phyloP scores from a whole-genome alignment of 2,797 vertebrate genomes.

The Eupleurogrammus muticus region DNA sequence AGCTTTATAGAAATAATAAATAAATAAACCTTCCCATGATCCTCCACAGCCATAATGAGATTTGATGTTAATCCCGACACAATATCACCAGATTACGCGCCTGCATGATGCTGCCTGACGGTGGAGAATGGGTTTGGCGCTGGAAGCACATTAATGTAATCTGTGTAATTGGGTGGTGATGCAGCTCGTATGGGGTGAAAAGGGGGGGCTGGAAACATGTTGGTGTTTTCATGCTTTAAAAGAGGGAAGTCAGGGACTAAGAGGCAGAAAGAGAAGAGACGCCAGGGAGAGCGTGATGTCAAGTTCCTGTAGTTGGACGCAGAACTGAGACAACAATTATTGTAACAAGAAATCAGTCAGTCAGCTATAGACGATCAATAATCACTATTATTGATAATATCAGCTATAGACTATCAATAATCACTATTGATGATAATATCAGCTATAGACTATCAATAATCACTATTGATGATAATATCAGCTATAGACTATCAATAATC shows the following conservation, averaged over 20 bases:
- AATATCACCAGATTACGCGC: conserved; percentile 82
- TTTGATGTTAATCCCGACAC: conserved; percentile 82
- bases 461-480: too few species aligned
- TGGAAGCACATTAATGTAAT: conserved; percentile 72
- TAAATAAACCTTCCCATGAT: conserved; percentile 34
- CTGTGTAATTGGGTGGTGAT: conserved; percentile 74
- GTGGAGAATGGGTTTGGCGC: conserved; percentile 65
- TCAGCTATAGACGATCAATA: too few species aligned
- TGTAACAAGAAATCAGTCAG: too few species aligned
- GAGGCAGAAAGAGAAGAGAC: too few species aligned
- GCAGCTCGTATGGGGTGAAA: conserved; percentile 59
- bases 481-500: too few species aligned
- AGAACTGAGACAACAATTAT: too few species aligned
- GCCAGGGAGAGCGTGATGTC: too few species aligned
- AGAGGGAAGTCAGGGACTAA: neutral
- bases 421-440: too few species aligned
- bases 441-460: too few species aligned
- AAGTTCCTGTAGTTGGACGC: too few species aligned
- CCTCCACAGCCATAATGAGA: conserved; percentile 74
- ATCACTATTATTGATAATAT: too few species aligned
- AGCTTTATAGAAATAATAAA: conserved; percentile 35
- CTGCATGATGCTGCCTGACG: conserved; percentile 50
- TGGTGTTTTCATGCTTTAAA: conserved; percentile 13
- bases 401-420: too few species aligned
- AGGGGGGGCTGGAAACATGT: neutral